Evolutionary conservation across 2,888 invertebrate genomes (phyloP), one percentile per base, ranked within the genome.

Genomic region (Mimachlamys varia): DNA sequence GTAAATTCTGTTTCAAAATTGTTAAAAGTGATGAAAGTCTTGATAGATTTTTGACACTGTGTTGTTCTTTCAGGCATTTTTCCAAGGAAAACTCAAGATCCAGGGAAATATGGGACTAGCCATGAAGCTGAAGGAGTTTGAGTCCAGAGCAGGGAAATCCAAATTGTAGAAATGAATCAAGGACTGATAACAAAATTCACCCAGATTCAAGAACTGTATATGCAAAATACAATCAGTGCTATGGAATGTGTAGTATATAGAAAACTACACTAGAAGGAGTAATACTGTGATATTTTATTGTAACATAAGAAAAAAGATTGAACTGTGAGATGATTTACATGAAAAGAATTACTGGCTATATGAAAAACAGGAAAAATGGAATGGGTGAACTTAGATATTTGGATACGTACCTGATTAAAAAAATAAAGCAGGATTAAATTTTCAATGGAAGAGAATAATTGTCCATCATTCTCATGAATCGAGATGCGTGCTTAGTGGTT

Each of bases 21-120:
- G 44, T 44, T 44, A 44, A 44, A 7, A 44, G 44, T 44, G 44
- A 44, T 44, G 44, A 44, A 44, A 44, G 7, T 53, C 53, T 17
- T 53, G 53, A 53, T 19, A 53, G 17, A 17, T 19, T 53, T 53
- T 53, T 44, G 44, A 5, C 5, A 12, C 19, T 53, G 53, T 88
- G 17, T 37, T 88, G 22, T 62, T 62, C 53, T 94, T 94, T 53
- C 95, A 97, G 97, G 97, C 97, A 19, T 97, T 97, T 95, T 97
- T 97, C 96, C 97, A 99, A 97, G 99, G 99, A 27, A 99, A 99
- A 97, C 95, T 97, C 93, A 99, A 99, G 97, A 98, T 99, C 92
- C 98, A 99, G 96, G 99, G 99, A 55, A 99, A 99, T 96, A 99
- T 99, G 98, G 99, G 98, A 0, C 97, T 99, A 88, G 99, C 99